Evolutionary conservation across 1,140 invertebrate species (phyloP), one percentile per base, ranked within the genome.

Genomic region (Drosophila kurseongensis): DNA sequence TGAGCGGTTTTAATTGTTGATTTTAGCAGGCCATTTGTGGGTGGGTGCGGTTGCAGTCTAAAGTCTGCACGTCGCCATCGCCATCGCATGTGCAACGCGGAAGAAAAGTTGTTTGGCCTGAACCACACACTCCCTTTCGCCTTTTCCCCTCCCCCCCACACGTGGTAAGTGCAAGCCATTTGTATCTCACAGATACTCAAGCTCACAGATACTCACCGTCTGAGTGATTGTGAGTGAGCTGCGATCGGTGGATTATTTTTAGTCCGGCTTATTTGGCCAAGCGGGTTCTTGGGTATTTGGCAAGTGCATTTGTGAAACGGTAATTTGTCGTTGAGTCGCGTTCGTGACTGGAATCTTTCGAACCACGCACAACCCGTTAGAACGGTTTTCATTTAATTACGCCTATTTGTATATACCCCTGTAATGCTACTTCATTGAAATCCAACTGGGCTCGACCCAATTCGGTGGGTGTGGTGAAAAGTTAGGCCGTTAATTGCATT

Each of bases 1-100:
- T 86, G 65, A 86, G 60, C 80, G 65, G 55, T 80, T 89, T 88
- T 88, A 88, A 88, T 88, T 88, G 83, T 88, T 89, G 84, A 80
- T 58, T 88, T 75, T 69, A 75, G 72, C 68, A 50, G 72, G 52
- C 79, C 84, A 74, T 77, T 89, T 80, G 80, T 88, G 84, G 80
- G 84, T 84, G 84, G 84, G 84, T 88, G 85, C 62, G 80, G 72
- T 78, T 42, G 41, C 51, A 35, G 55, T 61, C 32, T 56, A 29
- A 16, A 44, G n/a, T 27, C 23, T 29, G 18, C 48, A 54, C 41
- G 38, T 42, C 57, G 51, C 35, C 40, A 65, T 63, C 62, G 74
- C 56, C 71, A 69, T 80, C 57, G 80, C 66, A 79, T 88, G 66
- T 88, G 84, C 84, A 88, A 88, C 80, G 84, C 84, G 84, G 84